phyloP scores from a whole-genome alignment of 2,888 invertebrate species.

The Drosophila dives region DNA sequence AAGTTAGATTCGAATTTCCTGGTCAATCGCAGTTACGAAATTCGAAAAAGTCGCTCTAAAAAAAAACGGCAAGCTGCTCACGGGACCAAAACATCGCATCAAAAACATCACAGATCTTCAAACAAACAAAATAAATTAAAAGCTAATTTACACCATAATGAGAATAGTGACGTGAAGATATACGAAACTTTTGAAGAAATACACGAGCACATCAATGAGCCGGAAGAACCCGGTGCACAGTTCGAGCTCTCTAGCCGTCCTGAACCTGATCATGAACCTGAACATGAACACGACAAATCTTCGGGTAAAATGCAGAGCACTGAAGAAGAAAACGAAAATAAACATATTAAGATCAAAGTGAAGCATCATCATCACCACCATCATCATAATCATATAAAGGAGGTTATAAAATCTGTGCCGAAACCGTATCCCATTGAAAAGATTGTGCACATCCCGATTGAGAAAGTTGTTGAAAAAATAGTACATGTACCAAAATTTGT shows the following conservation, averaged over 20 bases:
- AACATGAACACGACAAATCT: conserved; percentile 48
- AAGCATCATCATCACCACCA: conserved; percentile 89
- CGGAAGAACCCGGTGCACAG: conserved; percentile 38
- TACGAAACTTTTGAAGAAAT: conserved; percentile 82
- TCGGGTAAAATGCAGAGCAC: conserved; percentile 25
- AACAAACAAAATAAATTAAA: conserved; percentile 48
- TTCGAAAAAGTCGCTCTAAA: conserved; percentile 71
- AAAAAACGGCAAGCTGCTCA: conserved; percentile 66
- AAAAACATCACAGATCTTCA: conserved; percentile 50
- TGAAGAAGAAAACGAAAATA: conserved; percentile 27
- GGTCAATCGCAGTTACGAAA: conserved; percentile 28
- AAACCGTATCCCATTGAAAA: conserved; percentile 86
- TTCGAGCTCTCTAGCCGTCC: conserved; percentile 61
- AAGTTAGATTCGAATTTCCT: conserved; percentile 2
- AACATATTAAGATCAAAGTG: conserved; percentile 77
- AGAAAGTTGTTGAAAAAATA: conserved; percentile 85
- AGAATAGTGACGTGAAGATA: conserved; percentile 61
- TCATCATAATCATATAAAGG: conserved; percentile 88
- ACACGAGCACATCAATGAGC: conserved; percentile 81
- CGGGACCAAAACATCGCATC: conserved; percentile 62
- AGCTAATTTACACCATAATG: conserved; percentile 23
- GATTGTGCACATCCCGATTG: conserved; percentile 83
- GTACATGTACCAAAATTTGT: conserved; percentile 85
- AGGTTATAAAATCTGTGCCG: conserved; percentile 86
- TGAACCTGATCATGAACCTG: conserved; percentile 32